Percentiles rank a stretch among this genome's conserved stretches.
Conservation (phyloP, 2,113 vertebrate species). For the Hypocryptadius cinnamomeus region DNA sequence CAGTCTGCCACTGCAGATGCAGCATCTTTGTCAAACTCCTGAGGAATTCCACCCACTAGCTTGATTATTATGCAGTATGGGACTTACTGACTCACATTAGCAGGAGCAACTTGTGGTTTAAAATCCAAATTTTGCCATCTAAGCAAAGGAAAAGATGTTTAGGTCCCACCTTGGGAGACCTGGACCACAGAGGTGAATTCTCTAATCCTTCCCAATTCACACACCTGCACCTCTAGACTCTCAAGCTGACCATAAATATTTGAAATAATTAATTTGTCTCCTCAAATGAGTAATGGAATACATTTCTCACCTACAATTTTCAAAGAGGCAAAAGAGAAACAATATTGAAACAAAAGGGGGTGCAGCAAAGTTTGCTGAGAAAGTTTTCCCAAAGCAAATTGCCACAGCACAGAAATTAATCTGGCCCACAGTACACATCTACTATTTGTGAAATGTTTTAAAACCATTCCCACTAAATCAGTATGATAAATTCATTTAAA, state of each 20-base stretch:
- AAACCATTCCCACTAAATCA: neutral
- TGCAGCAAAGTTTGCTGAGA: neutral
- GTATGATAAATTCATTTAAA: neutral
- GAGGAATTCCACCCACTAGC: neutral
- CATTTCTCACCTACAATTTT: neutral
- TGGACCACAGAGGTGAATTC: neutral
- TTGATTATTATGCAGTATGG: neutral
- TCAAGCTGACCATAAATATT: neutral
- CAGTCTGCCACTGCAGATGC: neutral
- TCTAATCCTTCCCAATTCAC: neutral
- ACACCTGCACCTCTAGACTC: neutral
- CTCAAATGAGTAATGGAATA: neutral
- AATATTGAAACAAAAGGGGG: neutral
- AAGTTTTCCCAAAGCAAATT: neutral
- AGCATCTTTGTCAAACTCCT: neutral
- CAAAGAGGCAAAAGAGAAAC: neutral
- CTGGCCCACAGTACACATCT: neutral
- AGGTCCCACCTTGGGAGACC: neutral
- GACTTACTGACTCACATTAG: neutral
- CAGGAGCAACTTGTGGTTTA: neutral
- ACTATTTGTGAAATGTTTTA: neutral
- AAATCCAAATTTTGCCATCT: neutral
- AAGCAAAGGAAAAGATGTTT: neutral
- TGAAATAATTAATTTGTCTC: neutral
- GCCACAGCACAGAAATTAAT: neutral